Evolutionary conservation across 2,888 invertebrate genomes (phyloP).

Genomic region (Pinctada fucata): DNA sequence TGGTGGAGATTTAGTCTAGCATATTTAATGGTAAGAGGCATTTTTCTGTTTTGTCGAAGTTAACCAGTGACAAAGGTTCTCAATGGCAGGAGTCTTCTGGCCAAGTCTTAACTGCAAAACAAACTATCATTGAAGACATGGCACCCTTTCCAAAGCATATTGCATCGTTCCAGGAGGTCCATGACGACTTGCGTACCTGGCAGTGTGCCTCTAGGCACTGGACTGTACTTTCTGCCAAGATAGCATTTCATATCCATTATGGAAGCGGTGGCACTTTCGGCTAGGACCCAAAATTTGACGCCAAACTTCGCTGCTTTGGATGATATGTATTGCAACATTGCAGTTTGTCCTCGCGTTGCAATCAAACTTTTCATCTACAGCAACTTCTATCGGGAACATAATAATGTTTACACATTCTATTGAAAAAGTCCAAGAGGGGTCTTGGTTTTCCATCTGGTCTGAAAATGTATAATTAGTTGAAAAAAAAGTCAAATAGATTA

Average conservation of each 20-base stretch:
- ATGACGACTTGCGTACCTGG: background rate
- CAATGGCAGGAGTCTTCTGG: background rate
- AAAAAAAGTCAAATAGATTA: too few relatives aligned
- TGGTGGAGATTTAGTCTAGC: background rate
- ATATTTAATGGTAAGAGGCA: background rate
- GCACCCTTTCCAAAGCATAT: background rate
- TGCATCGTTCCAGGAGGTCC: background rate
- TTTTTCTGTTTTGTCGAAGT: background rate
- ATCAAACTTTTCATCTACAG: background rate
- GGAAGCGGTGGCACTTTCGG: background rate
- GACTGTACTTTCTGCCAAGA: background rate
- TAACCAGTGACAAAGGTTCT: background rate
- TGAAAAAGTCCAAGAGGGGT: background rate
- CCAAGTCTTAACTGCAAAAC: background rate
- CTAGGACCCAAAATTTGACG: background rate
- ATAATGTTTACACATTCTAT: conserved; percentile 5
- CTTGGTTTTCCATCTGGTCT: background rate
- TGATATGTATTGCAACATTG: background rate
- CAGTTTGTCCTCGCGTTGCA: background rate
- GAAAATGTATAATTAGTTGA: too few relatives aligned
- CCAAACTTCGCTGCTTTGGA: background rate
- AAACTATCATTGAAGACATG: background rate
- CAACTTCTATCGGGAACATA: background rate
- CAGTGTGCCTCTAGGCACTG: background rate
- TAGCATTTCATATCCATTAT: background rate